Evolutionary conservation across 2,888 invertebrate genomes (phyloP), one percentile per base, ranked within the genome.

Genomic region (Aspidapion aeneum): DNA sequence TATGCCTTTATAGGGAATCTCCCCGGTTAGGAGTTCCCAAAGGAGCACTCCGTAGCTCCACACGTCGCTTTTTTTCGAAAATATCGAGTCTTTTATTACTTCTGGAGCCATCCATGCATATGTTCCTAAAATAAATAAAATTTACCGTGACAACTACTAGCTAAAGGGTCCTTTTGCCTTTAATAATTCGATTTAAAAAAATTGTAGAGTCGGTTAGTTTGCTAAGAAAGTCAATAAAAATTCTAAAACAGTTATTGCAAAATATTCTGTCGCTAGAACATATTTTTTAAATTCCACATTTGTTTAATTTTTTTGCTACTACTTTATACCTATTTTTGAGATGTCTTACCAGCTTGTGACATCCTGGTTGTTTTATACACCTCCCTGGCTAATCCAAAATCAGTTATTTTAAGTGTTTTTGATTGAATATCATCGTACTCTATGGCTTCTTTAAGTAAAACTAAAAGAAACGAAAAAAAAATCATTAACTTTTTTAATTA

Each of bases 101-200:
- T 98, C 98, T 16, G 98, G 98, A 51, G 98, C 96, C 97, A 98
- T 98, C 97, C 98, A 98, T 58, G 98, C 97, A 80, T 97, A 98
- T 0, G 98, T 98, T 19, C 67, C 67, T 67, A 52, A 3, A 58
- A 21, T 22, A 19, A 12, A 21, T 1, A 17, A 21, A n/a, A n/a
- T n/a, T n/a, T n/a, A n/a, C n/a, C n/a, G n/a, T n/a, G n/a, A n/a
- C n/a, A n/a, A n/a, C n/a, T n/a, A n/a, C n/a, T n/a, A n/a, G n/a
- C n/a, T n/a, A n/a, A n/a, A n/a, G n/a, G n/a, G n/a, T n/a, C n/a
- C n/a, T n/a, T n/a, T n/a, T n/a, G n/a, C n/a, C n/a, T n/a, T n/a
- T n/a, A n/a, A n/a, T n/a, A n/a, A n/a, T n/a, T n/a, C n/a, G n/a
- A n/a, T n/a, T n/a, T n/a, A n/a, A n/a, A n/a, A n/a, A n/a, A n/a